Conservation (phyloP, 2,113 vertebrate genomes). For the Peromyscus polionotus region DNA sequence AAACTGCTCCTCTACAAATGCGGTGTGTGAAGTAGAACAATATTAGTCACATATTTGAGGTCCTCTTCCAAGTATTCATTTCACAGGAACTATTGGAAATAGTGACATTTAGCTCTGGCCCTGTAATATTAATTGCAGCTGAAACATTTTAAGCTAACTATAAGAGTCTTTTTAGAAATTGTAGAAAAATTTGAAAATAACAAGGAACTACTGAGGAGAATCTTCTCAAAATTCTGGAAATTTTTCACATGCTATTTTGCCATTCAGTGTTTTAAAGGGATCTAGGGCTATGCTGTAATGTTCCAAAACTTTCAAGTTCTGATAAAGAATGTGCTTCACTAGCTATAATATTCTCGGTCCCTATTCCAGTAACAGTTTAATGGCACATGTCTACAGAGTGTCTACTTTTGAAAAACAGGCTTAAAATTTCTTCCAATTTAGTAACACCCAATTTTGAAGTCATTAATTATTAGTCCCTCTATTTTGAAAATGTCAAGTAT, state of each 20-base stretch:
- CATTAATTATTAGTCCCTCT: background rate
- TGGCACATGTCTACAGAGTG: background rate
- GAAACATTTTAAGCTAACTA: background rate
- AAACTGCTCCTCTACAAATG: background rate
- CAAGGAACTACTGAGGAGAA: background rate
- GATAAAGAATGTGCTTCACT: fast-evolving
- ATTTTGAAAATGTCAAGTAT: background rate
- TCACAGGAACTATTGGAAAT: background rate
- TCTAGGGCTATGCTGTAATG: background rate
- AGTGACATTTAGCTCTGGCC: too few species aligned
- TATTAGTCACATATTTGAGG: background rate
- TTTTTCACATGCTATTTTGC: background rate
- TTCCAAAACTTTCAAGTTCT: background rate
- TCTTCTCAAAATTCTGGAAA: background rate
- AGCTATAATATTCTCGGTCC: background rate
- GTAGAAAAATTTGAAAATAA: background rate
- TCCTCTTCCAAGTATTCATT: too few species aligned
- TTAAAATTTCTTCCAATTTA: background rate
- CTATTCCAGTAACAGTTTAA: background rate
- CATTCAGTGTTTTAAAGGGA: background rate
- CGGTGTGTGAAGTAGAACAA: fast-evolving
- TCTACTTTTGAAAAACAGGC: background rate
- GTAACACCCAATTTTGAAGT: background rate
- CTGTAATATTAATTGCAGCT: background rate
- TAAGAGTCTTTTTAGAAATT: background rate